These are phyloP conservation scores for Zoanthus gigantus DNA, from an alignment of 92 coral and sea anemone species.

Conservation along the genomic window DNA sequence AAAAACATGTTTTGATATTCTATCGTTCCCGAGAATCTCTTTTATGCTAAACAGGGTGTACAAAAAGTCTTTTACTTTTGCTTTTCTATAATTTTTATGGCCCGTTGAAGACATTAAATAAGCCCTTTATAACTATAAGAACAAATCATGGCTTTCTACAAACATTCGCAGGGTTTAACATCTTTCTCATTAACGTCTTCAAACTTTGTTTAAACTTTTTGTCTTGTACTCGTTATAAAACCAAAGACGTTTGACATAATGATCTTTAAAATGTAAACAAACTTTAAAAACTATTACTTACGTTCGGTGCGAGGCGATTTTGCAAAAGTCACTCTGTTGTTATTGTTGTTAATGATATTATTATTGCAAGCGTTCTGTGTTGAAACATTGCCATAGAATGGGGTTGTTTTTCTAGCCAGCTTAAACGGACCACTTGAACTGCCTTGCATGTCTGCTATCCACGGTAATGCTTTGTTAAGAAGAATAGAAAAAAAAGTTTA, in stretches of 20 bases:
- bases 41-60: no score
- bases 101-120: no score
- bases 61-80: no score
- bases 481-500: background rate
- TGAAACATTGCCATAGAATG: slow-evolving; percentile 44
- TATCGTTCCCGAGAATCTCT: no score
- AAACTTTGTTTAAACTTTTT: no score
- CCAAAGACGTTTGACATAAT: background rate
- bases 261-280: background rate
- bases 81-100: no score
- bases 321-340: background rate
- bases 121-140: no score
- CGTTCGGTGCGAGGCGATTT: slow-evolving; percentile 32
- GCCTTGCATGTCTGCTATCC: slow-evolving; percentile 16
- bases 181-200: no score
- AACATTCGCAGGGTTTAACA: no score
- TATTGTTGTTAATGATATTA: background rate
- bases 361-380: slow-evolving; percentile 33
- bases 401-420: slow-evolving; percentile 23
- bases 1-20: no score
- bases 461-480: background rate
- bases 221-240: no score
- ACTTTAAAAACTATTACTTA: background rate
- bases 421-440: slow-evolving; percentile 1
- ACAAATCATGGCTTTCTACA: no score